These are phyloP conservation scores for Haplochromis burtoni DNA, from an alignment of 2,113 vertebrate species.

Conservation along the genomic window DNA sequence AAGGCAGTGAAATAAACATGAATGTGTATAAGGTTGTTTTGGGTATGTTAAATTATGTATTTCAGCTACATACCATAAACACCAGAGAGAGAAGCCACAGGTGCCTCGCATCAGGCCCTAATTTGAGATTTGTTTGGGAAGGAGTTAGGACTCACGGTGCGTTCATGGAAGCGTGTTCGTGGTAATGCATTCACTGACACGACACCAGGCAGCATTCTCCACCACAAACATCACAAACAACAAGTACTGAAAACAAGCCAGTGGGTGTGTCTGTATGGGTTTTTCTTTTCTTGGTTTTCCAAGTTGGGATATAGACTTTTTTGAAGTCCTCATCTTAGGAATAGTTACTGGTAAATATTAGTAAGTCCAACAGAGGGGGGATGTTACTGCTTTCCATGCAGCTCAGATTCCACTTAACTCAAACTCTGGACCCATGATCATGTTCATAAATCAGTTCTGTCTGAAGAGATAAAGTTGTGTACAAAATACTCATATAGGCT, in stretches of 20 bases:
- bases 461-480: neutral
- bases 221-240: neutral
- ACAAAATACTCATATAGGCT: neutral
- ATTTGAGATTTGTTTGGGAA: neutral
- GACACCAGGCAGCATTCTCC: neutral
- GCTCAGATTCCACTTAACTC: neutral
- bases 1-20: neutral
- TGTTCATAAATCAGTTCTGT: neutral
- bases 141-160: neutral
- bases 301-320: neutral
- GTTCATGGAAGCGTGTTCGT: neutral
- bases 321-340: neutral
- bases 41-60: neutral
- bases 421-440: neutral
- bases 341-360: neutral
- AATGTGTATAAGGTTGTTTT: neutral
- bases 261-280: fast-evolving
- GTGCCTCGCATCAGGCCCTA: neutral
- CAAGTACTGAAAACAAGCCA: neutral
- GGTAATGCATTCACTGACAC: neutral
- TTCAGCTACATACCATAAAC: neutral
- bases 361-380: fast-evolving
- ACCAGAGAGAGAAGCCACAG: neutral
- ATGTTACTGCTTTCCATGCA: neutral
- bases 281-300: neutral